Base-by-base conservation (phyloP, 2,888 invertebrate genomes). In the Drosophila differens region DNA sequence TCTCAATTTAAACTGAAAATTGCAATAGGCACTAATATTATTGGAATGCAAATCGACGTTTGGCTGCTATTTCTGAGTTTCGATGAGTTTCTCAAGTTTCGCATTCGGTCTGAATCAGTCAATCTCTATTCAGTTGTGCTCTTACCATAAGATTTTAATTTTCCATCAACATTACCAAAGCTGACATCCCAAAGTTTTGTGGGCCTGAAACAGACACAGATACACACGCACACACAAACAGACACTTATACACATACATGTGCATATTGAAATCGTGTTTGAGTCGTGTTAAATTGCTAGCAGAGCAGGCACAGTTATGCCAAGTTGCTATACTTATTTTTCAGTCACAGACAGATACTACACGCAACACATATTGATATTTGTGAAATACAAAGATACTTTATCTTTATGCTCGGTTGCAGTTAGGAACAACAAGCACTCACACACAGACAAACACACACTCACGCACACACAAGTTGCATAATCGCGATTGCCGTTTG, bases 331-430 rank as follows among this genome's bases (percentile, higher is more conserved):
- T 58, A 58, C 67, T 32, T 35, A 25, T 66, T 61, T 70, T 75
- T 61, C 55, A 47, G 47, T 41, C 37, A 39, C 53, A 53, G 22
- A 64, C 66, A 49, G 30, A 39, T 39, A 39, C 51, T 47, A 53
- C 60, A 57, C 49, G 41, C 52, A 73, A 28, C 37, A 12, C 69
- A 63, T 81, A 80, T 74, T 74, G 77, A 74, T 74, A 71, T 81
- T 81, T 74, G 68, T 51, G 66, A 67, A 76, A 74, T 76, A 73
- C 55, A 75, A 63, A 58, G 63, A 80, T 74, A 78, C 64, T 74
- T 74, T 72, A 79, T 79, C 76, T 78, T 76, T 78, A 74, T 79
- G 76, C 70, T 63, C 65, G 72, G 53, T 52, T 79, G 76, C 78
- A 77, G 76, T 67, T 76, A 57, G 66, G 28, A 57, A 53, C 69